Percentiles rank a stretch among this genome's conserved stretches.
Conservation (phyloP, 2,113 vertebrate species). For the Eidolon helvum region DNA sequence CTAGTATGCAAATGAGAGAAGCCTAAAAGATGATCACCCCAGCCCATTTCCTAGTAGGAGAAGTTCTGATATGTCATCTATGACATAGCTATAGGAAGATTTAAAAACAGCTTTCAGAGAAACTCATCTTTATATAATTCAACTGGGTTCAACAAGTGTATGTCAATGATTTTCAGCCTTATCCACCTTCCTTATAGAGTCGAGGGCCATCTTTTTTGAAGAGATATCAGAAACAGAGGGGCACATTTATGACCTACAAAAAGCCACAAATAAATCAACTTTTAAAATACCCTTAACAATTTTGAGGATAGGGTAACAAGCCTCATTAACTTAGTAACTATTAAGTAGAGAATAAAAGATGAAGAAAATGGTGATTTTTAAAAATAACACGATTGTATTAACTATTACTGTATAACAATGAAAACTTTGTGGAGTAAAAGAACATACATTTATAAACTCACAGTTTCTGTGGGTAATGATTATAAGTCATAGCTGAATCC, state of each 20-base stretch:
- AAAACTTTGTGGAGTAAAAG: neutral
- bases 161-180: neutral
- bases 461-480: neutral
- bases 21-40: neutral
- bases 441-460: neutral
- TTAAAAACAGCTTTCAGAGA: neutral
- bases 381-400: neutral
- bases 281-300: neutral
- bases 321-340: slow-evolving; percentile 8
- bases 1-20: neutral
- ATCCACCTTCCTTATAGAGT: neutral
- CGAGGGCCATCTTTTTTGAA: neutral
- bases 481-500: neutral
- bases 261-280: neutral
- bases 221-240: neutral
- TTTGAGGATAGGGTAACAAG: neutral
- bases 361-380: slow-evolving; percentile 11
- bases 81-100: neutral
- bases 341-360: neutral
- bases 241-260: neutral
- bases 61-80: neutral
- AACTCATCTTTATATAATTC: neutral
- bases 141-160: neutral
- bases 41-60: neutral
- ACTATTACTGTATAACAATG: neutral